These are phyloP conservation scores for Cercopithecus mona DNA, from an alignment of 2,113 vertebrate species.

Conservation along the genomic window DNA sequence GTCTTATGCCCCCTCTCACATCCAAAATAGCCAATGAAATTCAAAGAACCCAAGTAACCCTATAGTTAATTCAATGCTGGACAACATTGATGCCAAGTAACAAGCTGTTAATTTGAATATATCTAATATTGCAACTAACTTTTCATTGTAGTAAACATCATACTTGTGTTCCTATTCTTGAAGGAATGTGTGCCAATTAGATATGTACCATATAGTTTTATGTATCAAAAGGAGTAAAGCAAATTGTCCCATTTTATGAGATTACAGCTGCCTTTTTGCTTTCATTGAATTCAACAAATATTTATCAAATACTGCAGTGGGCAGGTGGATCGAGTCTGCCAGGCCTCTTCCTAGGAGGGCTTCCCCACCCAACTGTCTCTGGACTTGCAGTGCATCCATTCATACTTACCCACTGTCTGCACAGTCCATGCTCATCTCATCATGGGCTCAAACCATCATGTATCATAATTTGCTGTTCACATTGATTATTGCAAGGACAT, in stretches of 20 bases:
- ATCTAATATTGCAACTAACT: not conserved
- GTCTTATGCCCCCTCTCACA: not conserved
- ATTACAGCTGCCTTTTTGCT: not conserved
- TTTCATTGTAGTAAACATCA: not conserved
- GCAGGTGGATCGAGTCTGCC: not conserved
- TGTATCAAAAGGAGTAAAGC: not conserved
- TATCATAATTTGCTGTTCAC: not conserved
- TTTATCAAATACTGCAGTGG: no score
- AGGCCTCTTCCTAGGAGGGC: not conserved
- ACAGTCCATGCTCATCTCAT: rapidly evolving
- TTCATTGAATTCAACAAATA: no score
- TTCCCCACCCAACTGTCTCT: rapidly evolving
- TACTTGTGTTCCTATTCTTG: not conserved
- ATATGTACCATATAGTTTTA: rapidly evolving
- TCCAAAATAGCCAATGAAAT: not conserved
- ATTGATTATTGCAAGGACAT: rapidly evolving
- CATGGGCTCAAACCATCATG: not conserved
- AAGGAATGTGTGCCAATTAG: no score
- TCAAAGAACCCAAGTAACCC: not conserved
- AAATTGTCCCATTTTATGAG: not conserved
- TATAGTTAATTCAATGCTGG: not conserved
- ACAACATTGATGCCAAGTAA: not conserved
- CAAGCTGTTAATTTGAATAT: not conserved
- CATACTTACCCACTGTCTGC: no score
- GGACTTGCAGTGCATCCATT: rapidly evolving